Conservation (phyloP, 2,888 invertebrate genomes). For the Zonitis immaculata region DNA sequence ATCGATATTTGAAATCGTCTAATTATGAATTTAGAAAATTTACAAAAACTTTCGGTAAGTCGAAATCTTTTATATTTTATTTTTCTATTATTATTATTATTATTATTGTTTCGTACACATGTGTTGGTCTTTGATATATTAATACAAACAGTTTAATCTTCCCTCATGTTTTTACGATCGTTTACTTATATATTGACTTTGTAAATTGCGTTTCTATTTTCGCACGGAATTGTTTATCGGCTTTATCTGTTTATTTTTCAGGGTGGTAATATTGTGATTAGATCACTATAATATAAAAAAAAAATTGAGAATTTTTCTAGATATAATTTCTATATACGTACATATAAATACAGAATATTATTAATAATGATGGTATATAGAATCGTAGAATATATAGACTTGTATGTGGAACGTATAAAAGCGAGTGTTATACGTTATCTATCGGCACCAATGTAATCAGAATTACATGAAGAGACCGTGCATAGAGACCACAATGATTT, state of each 20-base stretch:
- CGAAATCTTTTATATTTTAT: background rate
- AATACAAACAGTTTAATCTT: slow-evolving; percentile 15
- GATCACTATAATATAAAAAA: background rate
- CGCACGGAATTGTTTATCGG: slow-evolving; percentile 10
- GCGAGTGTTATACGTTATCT: slow-evolving; percentile 22
- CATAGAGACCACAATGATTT: slow-evolving; percentile 47
- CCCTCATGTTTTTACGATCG: slow-evolving; percentile 12
- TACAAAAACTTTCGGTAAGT: slow-evolving; percentile 13
- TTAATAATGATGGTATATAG: too few relatives aligned
- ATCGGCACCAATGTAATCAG: slow-evolving; percentile 34
- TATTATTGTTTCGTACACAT: background rate
- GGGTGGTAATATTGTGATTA: slow-evolving; percentile 5
- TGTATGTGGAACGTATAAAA: background rate
- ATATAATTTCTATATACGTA: background rate
- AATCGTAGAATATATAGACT: too few relatives aligned
- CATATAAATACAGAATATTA: too few relatives aligned
- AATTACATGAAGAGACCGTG: slow-evolving; percentile 38
- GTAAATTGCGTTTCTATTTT: slow-evolving; percentile 18
- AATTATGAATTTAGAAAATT: slow-evolving; percentile 10
- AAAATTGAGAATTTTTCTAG: background rate
- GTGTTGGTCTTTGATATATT: background rate
- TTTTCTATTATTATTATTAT: too few relatives aligned
- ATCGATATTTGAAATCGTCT: slow-evolving; percentile 13
- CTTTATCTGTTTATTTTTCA: slow-evolving; percentile 18
- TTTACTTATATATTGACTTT: slow-evolving; percentile 19